Conservation (phyloP, 2,797 vertebrate genomes). For the Pseudocheirus occidentalis region DNA sequence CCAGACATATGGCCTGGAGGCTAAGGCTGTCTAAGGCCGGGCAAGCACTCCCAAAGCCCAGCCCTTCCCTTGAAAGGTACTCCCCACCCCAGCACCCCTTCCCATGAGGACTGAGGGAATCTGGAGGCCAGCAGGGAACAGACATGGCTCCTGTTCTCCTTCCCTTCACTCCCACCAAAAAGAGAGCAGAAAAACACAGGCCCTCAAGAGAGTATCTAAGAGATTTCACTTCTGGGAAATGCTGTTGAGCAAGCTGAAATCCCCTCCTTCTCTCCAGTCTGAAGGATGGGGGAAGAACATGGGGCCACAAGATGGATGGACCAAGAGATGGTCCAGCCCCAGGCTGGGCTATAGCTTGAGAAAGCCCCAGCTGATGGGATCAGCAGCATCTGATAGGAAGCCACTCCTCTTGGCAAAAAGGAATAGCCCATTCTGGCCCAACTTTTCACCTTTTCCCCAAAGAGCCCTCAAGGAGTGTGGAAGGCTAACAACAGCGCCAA, state of each 20-base stretch:
- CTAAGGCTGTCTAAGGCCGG: neutral
- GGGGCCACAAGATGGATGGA: too few species aligned
- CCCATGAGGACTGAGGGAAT: neutral
- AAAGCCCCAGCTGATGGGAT: neutral
- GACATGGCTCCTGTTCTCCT: neutral
- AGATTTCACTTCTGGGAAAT: neutral
- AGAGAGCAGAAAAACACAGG: neutral
- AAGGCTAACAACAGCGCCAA: neutral
- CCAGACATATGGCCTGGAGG: neutral
- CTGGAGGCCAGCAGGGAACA: neutral
- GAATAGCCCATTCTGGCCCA: neutral
- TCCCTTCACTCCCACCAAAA: neutral
- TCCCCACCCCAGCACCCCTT: neutral
- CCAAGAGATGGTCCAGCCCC: neutral
- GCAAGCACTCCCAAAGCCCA: neutral
- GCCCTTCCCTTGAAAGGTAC: neutral
- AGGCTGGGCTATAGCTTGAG: neutral
- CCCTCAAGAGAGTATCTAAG: neutral
- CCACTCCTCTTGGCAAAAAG: neutral
- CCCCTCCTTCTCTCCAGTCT: neutral
- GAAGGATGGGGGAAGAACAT: neutral
- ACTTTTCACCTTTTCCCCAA: too few species aligned
- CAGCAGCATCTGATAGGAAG: neutral
- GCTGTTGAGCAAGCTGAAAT: neutral
- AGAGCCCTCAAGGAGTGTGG: too few species aligned